These are phyloP conservation scores for Tipula helvola DNA, from an alignment of 2,888 invertebrate species.

Conservation along the genomic window DNA sequence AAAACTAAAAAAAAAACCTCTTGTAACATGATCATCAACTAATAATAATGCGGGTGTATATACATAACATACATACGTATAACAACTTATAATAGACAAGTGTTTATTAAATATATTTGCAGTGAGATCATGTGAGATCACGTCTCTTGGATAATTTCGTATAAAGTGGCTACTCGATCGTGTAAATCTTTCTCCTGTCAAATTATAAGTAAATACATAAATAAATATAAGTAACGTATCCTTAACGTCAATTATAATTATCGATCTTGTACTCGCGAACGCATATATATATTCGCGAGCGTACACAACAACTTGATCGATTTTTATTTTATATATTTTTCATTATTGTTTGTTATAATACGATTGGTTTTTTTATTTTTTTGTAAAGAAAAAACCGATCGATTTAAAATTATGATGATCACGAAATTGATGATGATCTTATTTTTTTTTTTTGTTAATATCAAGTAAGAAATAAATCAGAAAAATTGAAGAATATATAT, in stretches of 20 bases:
- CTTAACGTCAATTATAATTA: conserved; percentile 4
- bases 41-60: conserved; percentile 4
- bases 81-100: background rate
- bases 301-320: background rate
- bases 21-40: background rate
- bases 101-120: background rate
- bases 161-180: background rate
- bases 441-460: background rate
- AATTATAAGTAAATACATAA: background rate
- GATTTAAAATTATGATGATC: background rate
- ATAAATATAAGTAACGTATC: background rate
- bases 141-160: background rate
- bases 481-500: background rate
- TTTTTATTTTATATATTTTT: background rate
- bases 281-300: background rate
- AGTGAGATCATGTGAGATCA: background rate
- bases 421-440: background rate
- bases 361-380: background rate
- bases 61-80: background rate
- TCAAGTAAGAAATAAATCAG: background rate
- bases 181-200: background rate
- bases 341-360: background rate
- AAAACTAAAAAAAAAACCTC: background rate
- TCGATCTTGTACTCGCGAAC: background rate
- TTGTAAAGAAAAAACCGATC: background rate